Evolutionary conservation across 2,797 vertebrate genomes (phyloP).

Genomic region (Ctenopoma kingsleyae): DNA sequence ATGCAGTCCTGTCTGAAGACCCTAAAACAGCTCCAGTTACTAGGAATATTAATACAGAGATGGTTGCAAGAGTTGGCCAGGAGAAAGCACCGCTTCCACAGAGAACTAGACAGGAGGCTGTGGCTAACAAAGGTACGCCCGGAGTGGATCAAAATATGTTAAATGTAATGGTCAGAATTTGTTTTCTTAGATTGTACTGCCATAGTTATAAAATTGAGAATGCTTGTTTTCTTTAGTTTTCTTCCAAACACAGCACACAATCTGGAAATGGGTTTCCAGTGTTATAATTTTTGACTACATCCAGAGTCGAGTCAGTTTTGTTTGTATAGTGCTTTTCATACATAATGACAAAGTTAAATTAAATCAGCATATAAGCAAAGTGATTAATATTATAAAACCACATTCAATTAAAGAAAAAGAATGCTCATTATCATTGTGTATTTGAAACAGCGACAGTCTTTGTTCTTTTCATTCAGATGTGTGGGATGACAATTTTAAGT

Average conservation of each 20-base stretch:
- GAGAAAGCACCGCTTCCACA: constrained; percentile 67
- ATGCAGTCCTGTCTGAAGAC: constrained; percentile 89
- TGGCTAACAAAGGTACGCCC: constrained; percentile 79
- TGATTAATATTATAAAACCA: no score
- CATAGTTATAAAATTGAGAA: not conserved
- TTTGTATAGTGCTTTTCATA: no score
- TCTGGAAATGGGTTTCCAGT: not conserved
- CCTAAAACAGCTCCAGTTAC: constrained; percentile 64
- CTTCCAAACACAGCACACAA: not conserved
- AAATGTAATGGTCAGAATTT: not conserved
- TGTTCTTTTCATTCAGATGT: not conserved
- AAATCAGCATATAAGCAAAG: no score
- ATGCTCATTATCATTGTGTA: not conserved
- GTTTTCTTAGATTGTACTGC: not conserved
- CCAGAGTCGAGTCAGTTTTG: no score
- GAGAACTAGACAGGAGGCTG: constrained; percentile 62
- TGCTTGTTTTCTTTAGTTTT: not conserved
- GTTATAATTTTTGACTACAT: no score
- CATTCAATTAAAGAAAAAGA: not conserved
- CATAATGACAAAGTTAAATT: no score
- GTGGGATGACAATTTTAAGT: constrained; percentile 2
- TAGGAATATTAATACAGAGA: constrained; percentile 50
- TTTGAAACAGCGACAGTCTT: not conserved
- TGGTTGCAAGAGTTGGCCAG: constrained; percentile 54
- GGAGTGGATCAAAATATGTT: constrained; percentile 13